A percentile compares a stretch with the other conserved stretches of the same genome.
Evolutionary conservation across 2,888 invertebrate genomes (phyloP).

Genomic region (Unio pictorum): DNA sequence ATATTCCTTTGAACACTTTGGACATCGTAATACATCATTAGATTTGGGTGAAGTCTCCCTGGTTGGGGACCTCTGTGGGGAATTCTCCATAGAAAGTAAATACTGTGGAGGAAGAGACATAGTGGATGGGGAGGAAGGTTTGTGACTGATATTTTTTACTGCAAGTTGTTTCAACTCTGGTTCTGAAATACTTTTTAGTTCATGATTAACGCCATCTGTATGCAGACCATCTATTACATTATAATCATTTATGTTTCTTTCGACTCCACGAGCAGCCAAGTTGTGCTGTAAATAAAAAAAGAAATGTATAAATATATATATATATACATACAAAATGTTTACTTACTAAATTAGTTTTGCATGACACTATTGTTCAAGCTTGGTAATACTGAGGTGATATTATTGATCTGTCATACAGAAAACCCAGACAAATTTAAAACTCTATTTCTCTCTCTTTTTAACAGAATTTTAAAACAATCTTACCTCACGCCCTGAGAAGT

Average conservation of each 20-base stretch:
- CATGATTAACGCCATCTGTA: constrained; percentile 9
- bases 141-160: neutral
- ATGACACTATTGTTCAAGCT: too few relatives aligned
- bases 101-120: neutral
- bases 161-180: neutral
- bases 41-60: neutral
- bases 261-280: constrained; percentile 29
- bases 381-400: too few relatives aligned
- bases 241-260: constrained; percentile 23
- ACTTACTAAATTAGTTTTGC: too few relatives aligned
- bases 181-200: constrained; percentile 1
- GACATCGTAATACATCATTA: constrained; percentile 48
- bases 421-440: neutral
- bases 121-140: constrained; percentile 8
- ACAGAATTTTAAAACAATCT: neutral
- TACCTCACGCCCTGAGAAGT: constrained; percentile 17
- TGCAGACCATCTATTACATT: constrained; percentile 32
- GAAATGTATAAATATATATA: too few relatives aligned
- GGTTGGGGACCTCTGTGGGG: constrained; percentile 3
- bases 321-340: too few relatives aligned
- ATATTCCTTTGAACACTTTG: constrained; percentile 56
- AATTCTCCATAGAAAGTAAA: neutral
- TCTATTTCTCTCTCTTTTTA: neutral
- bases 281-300: constrained; percentile 12
- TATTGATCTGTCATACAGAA: neutral